Base-by-base conservation (phyloP, 2,888 invertebrate species). In the Bellardia bayeri region DNA sequence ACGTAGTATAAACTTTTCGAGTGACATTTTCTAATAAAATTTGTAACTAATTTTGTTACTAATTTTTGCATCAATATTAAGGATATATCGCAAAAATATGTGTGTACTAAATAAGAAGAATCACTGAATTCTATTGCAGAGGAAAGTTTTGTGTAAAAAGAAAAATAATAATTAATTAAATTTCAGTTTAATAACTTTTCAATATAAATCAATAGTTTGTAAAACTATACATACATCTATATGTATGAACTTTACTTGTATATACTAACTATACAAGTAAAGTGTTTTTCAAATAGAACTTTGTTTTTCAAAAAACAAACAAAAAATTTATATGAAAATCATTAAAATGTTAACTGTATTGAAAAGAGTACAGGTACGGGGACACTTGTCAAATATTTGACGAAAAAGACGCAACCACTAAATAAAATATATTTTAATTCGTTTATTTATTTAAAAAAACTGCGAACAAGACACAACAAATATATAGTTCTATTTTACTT, bases 201-300 rank as follows among this genome's bases (percentile, higher is more conserved):
- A 85, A 79, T 56, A 68, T 85, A 85, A 85, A 85, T 85, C 85
- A 85, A 85, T 85, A 85, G 63, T 85, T 79, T 80, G 49, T n/a
- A 56, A 71, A 85, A 80, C 74, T 80, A 40, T 61, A 37, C 33
- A n/a, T 8, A 49, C 8, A 51, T 33, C 56, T 0, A 64, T 33
- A 61, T 61, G 33, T 33, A 58, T 63, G 14, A 7, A 33, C 13
- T 14, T 7, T 45, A 68, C 16, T 45, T 45, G 13, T 42, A 54
- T 11, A 49, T 13, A 37, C 37, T 37, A 37, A 37, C 37, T 37
- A 37, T 37, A 5, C 37, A 23, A 23, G 23, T 23, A 23, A 23
- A 23, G 23, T 1, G 23, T 23, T 23, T 23, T 23, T 23, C 23
- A 23, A 23, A 23, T 23, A 23, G 23, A 23, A 23, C 23, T 23